A percentile compares a stretch with the other conserved stretches of the same genome.
These are phyloP conservation scores for Pelagia noctiluca DNA, from an alignment of 30 jellyfish, hydroid and myxozoan species.

Conservation along the genomic window DNA sequence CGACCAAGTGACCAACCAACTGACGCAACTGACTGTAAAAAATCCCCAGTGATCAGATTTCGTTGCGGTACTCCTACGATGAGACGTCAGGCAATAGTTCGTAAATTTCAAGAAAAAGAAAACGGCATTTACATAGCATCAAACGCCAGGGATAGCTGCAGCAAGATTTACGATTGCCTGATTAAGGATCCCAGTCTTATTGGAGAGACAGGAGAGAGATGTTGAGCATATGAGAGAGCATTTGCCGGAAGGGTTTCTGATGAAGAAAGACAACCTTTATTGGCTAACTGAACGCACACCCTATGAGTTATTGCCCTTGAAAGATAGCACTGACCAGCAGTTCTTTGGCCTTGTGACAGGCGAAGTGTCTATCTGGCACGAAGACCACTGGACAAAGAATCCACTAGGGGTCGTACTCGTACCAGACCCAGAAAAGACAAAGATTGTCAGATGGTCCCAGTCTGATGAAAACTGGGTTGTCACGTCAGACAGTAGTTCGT, in stretches of 20 bases:
- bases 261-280: constrained; percentile 54
- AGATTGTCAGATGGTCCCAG: constrained; percentile 76
- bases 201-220: constrained; percentile 68
- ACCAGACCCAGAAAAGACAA: constrained; percentile 77
- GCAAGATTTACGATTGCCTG: constrained; percentile 77
- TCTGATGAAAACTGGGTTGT: constrained; percentile 38
- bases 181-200: constrained; percentile 16
- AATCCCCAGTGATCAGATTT: neutral
- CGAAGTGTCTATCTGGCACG: constrained; percentile 85
- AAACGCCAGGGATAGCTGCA: constrained; percentile 76
- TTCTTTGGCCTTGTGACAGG: constrained; percentile 79
- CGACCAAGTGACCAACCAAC: constrained; percentile 79
- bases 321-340: constrained; percentile 56
- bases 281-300: constrained; percentile 92
- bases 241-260: constrained; percentile 63
- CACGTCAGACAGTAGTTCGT: too few relatives aligned
- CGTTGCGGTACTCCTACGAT: neutral
- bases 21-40: neutral
- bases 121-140: too few relatives aligned
- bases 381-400: constrained; percentile 80
- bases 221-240: constrained; percentile 74
- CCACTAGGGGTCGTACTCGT: constrained; percentile 83
- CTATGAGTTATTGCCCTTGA: constrained; percentile 74
- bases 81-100: neutral
- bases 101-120: neutral